Evolutionary conservation across 1,140 invertebrate genomes (phyloP).

Genomic region (Zaprionus camerounensis): DNA sequence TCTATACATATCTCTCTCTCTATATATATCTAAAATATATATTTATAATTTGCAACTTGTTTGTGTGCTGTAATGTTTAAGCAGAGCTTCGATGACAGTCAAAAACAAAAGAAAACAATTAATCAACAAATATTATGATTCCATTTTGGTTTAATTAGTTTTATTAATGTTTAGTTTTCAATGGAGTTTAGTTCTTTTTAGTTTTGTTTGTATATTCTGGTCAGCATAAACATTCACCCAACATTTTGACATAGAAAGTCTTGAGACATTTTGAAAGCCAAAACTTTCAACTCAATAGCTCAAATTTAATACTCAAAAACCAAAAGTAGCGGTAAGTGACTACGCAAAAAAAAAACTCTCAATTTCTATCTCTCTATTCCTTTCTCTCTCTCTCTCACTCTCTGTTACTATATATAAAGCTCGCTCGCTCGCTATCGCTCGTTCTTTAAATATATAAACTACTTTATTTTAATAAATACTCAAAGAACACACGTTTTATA

Average conservation of each 20-base stretch:
- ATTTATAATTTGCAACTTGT: constrained; percentile 63
- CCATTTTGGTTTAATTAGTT: constrained; percentile 3
- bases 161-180: not conserved
- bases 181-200: not conserved
- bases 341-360: constrained; percentile 55
- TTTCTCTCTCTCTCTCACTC: constrained; percentile 61
- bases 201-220: constrained; percentile 25
- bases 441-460: constrained; percentile 40
- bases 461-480: constrained; percentile 45
- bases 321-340: constrained; percentile 75
- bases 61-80: constrained; percentile 81
- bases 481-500: constrained; percentile 41
- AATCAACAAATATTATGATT: constrained; percentile 47
- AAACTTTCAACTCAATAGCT: constrained; percentile 46
- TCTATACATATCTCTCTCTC: not conserved
- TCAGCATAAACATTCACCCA: constrained; percentile 52
- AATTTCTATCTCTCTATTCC: constrained; percentile 59
- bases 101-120: constrained; percentile 69
- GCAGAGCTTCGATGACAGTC: constrained; percentile 82
- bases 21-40: constrained; percentile 8
- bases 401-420: constrained; percentile 61
- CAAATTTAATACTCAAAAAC: constrained; percentile 61
- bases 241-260: constrained; percentile 54
- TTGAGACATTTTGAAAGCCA: constrained; percentile 66
- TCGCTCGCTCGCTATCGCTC: constrained; percentile 46